Percentiles rank a stretch among this genome's conserved stretches.
Conservation (phyloP, 53 echinoderm and acorn worm species). For the Temnopleurus reevesii region DNA sequence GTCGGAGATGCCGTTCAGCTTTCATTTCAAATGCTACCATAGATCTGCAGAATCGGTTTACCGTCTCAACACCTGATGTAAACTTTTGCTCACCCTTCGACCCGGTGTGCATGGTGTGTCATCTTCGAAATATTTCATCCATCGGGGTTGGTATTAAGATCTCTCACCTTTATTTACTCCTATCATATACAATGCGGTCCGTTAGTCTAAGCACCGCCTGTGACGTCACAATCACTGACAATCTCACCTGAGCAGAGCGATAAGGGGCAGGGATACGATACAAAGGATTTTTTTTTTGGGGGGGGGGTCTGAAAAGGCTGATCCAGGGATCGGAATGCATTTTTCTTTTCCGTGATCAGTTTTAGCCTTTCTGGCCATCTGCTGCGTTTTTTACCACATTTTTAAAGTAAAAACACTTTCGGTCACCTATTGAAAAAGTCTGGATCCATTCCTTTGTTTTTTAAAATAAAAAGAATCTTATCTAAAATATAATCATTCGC, state of each 20-base stretch:
- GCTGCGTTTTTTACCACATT: no score
- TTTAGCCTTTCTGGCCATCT: no score
- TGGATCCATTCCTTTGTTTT: no score
- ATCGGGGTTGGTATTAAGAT: constrained; percentile 29
- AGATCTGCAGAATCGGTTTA: not conserved
- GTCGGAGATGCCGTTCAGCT: not conserved
- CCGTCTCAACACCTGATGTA: not conserved
- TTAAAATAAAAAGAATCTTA: no score
- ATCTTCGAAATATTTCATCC: constrained; percentile 34
- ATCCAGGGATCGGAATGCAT: no score
- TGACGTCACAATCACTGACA: constrained; percentile 36
- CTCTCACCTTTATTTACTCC: constrained; percentile 50
- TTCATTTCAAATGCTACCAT: not conserved
- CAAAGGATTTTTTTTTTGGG: no score
- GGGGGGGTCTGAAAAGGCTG: no score
- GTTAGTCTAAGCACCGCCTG: constrained; percentile 20
- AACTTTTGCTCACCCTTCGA: not conserved
- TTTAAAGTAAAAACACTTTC: no score
- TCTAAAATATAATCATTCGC: no score
- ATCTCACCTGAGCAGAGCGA: not conserved
- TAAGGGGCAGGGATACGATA: no score
- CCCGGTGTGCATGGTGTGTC: constrained; percentile 36
- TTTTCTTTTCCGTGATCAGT: no score
- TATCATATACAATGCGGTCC: constrained; percentile 29
- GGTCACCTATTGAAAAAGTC: no score